Evolutionary conservation across 2,797 vertebrate species (phyloP).

Genomic region (Rousettus madagascariensis): DNA sequence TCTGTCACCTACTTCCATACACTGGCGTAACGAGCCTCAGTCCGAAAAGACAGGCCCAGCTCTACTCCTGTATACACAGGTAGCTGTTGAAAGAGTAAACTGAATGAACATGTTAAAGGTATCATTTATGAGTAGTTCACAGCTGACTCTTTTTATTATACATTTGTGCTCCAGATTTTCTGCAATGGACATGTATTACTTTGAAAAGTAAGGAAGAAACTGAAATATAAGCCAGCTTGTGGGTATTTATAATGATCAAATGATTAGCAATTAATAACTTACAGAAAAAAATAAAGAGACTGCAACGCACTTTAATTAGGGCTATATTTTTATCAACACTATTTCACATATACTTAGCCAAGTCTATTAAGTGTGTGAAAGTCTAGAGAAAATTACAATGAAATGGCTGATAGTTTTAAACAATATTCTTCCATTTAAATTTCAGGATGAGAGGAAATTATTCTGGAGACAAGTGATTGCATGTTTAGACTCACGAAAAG

Average conservation of each 20-base stretch:
- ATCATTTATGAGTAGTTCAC: neutral
- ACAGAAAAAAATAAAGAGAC: neutral
- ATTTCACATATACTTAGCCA: neutral
- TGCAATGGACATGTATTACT: neutral
- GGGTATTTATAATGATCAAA: neutral
- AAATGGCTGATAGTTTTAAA: neutral
- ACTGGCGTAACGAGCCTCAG: neutral
- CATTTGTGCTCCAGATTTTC: neutral
- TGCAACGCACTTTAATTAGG: neutral
- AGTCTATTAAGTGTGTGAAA: neutral
- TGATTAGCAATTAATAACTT: neutral
- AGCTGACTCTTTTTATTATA: neutral
- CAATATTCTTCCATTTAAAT: slow-evolving; percentile 4
- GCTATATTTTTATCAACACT: neutral
- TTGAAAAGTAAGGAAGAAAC: neutral
- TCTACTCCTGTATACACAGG: neutral
- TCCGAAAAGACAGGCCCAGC: neutral
- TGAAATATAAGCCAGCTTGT: neutral
- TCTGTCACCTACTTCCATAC: neutral
- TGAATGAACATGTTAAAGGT: neutral
- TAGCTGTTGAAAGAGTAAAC: neutral
- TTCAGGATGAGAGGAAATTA: slow-evolving; percentile 5
- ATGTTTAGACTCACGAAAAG: neutral
- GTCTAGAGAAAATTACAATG: neutral
- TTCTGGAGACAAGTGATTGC: neutral